Evolutionary conservation across 1,140 invertebrate genomes (phyloP).

Genomic region (Scylla paramamosain): DNA sequence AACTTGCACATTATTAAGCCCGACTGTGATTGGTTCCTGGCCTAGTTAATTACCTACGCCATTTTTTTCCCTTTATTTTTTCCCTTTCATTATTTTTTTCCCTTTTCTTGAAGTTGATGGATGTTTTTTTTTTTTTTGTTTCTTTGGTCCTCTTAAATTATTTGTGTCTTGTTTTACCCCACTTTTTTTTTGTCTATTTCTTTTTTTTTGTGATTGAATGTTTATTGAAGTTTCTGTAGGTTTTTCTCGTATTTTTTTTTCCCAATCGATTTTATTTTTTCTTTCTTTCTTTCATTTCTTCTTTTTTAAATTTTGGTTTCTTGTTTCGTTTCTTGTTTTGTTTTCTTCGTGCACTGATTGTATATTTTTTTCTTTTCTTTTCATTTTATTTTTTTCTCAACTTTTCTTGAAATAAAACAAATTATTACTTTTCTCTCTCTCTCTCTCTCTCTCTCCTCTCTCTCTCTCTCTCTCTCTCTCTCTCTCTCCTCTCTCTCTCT

Average conservation of each 20-base stretch:
- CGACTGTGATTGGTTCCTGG: background rate
- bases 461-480: background rate
- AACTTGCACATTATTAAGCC: background rate
- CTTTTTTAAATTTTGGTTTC: too few species aligned
- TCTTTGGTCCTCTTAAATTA: background rate
- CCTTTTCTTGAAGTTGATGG: background rate
- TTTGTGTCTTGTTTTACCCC: background rate
- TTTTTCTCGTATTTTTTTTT: background rate
- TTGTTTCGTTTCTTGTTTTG: too few species aligned
- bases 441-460: constrained; percentile 32
- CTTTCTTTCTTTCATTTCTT: background rate
- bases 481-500: background rate
- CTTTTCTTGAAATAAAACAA: background rate
- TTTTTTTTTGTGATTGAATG: background rate
- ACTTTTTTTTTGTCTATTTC: background rate
- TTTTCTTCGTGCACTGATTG: too few species aligned
- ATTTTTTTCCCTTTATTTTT: background rate
- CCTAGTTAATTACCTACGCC: background rate
- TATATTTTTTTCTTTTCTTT: background rate
- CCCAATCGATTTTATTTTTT: too few species aligned
- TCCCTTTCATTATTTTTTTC: background rate
- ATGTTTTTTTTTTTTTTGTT: background rate
- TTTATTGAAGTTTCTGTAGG: too few species aligned
- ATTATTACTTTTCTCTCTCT: background rate
- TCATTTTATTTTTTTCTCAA: background rate